Base-by-base conservation (phyloP, 2,113 vertebrate species). In the Paradisaea rubra region DNA sequence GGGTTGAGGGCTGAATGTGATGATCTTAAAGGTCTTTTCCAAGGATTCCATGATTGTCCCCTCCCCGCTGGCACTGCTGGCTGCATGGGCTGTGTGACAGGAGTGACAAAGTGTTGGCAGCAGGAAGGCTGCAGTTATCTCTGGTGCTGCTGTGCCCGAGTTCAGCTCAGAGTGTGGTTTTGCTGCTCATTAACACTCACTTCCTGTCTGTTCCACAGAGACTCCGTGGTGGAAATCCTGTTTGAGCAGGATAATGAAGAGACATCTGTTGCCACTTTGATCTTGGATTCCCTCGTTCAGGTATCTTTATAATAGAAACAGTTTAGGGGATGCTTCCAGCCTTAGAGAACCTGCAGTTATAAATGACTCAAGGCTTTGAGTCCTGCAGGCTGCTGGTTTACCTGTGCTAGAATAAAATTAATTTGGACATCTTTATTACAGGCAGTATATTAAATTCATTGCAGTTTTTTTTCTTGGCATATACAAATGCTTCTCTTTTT, bases 231-330 rank as follows among this genome's bases (percentile, higher is more conserved):
- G 21, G 99, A 99, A 97, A 98, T 99, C 65, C 97, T 99, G 65
- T 99, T 99, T 97, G 99, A 99, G 61, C 99, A 99, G 97, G 99
- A 99, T 96, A 99, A 99, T 22, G 99, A 99, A 87, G 99, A 99
- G 97, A 99, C 99, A 87, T 99, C 99, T 20, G 98, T 99, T 77
- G 99, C 99, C 88, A 98, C 99, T 33, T 98, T 99, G 94, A 98
- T 99, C 84, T 93, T 99, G 17, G 99, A 99, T 88, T 97, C 99
- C 14, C 98, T 99, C 35, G 97, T 99, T 64, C 99, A 99, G 99
- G 99, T 99, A 98, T 59, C 68, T 68, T 88, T 81, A 16, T 74
- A 8, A 33, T 44, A 45, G 9, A 71, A 86, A 57, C 25, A 39
- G 49, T 56, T 76, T 4, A 12, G 52, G 33, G 39, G 33, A 42